Base-by-base conservation (phyloP, 2,797 vertebrate genomes). In the Channallabes apus region DNA sequence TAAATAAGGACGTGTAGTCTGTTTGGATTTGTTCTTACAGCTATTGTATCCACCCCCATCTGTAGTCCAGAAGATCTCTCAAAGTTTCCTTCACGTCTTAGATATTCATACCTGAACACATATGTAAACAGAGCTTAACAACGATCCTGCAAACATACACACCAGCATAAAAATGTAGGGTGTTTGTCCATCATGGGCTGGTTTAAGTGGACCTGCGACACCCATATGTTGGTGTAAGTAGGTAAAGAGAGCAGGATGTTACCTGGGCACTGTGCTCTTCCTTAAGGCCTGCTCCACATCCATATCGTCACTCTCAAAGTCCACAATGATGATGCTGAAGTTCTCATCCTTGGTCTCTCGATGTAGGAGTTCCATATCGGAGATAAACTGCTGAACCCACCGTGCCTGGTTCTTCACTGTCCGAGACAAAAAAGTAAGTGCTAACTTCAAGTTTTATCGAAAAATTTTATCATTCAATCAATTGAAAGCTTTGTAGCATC, bases 271-370 rank as follows among this genome's bases (percentile, higher is more conserved):
- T 0, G 9, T 95, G 82, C 98, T 97, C 0, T 95, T 93, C 80
- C 78, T 94, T 4, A 99, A 94, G 0, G 98, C 97, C 86, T 92
- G 93, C 93, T 99, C 97, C 73, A 99, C 96, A 0, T 99, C 97
- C 98, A 99, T 99, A 94, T 99, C 98, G 0, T 98, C 96, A 0
- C 98, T 99, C 91, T 99, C 97, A 0, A 98, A 99, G 94, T 99
- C 98, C 65, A 99, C 98, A 27, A 99, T 94, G 91, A 98, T 95
- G 91, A 99, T 93, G 4, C 94, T 98, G 94, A 99, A 99, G 91
- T 94, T 96, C 87, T 97, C 88, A 0, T 99, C 98, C 68, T 94
- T 95, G 0, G 98, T 99, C 87, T 94, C 93, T 2, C 61, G 87
- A 12, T 97, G 96, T 77, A 99, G 95, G 27, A 88, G 86, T 0